phyloP scores from a whole-genome alignment of 2,797 vertebrate genomes.

The Sebastolobus alascanus region DNA sequence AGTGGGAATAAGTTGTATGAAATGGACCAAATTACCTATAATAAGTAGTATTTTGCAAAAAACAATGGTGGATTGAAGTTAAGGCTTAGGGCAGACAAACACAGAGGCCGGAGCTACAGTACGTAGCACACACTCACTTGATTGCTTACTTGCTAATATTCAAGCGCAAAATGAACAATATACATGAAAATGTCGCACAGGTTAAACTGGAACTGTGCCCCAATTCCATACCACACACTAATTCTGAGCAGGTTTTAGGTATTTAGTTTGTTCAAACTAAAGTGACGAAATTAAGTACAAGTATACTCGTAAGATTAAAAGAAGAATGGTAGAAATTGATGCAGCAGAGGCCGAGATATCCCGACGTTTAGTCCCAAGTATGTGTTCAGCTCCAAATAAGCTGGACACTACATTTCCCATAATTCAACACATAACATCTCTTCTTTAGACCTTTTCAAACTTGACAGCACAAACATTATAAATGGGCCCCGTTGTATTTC shows the following conservation, averaged over 20 bases:
- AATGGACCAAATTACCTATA: constrained; percentile 28
- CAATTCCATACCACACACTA: constrained; percentile 2
- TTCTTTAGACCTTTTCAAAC: no score
- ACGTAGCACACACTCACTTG: not conserved
- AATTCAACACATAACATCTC: not conserved
- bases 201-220: not conserved
- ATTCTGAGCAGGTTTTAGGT: not conserved
- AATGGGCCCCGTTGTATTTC: no score
- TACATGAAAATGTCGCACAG: not conserved
- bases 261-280: not conserved
- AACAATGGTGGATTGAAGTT: not conserved
- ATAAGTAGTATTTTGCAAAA: not conserved
- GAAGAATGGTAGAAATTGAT: not conserved
- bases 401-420: not conserved
- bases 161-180: constrained; percentile 13
- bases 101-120: not conserved
- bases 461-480: no score
- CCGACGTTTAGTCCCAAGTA: not conserved
- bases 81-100: not conserved
- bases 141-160: not conserved
- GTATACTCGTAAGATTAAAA: not conserved
- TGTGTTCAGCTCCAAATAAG: not conserved
- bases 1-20: constrained; percentile 2
- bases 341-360: not conserved
- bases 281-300: not conserved